These are phyloP conservation scores for Falco naumanni DNA, from an alignment of 2,797 vertebrate genomes.

Conservation along the genomic window DNA sequence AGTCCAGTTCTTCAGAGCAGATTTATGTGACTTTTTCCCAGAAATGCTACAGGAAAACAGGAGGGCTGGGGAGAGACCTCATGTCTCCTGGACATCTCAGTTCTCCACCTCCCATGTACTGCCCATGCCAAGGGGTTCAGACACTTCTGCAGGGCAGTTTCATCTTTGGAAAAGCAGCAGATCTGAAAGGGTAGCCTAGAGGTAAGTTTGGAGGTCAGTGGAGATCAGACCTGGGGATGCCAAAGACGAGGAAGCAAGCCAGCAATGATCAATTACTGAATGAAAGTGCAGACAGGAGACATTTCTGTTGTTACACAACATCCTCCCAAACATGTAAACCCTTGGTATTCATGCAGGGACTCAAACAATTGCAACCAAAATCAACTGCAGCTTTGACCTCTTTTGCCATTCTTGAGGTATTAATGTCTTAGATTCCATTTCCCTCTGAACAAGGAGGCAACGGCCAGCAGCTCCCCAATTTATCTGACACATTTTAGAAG, in stretches of 20 bases:
- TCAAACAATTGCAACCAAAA: not conserved
- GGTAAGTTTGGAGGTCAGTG: not conserved
- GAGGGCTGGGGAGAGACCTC: not conserved
- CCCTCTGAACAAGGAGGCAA: not conserved
- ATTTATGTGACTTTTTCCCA: not conserved
- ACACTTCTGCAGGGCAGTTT: not conserved
- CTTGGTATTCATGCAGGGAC: not conserved
- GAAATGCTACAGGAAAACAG: not conserved
- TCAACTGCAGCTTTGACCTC: not conserved
- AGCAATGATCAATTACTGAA: not conserved
- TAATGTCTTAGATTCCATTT: not conserved
- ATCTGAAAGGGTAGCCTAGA: not conserved
- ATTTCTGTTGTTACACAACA: not conserved
- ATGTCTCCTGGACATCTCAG: rapidly evolving
- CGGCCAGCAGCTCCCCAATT: not conserved
- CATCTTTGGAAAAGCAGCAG: not conserved
- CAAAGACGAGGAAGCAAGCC: not conserved
- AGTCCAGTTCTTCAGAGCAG: not conserved
- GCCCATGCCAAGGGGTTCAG: not conserved
- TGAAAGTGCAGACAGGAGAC: not conserved
- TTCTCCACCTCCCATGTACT: too few relatives aligned
- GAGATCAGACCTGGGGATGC: not conserved
- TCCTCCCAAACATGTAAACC: not conserved
- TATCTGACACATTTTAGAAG: not conserved
- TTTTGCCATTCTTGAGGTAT: not conserved